phyloP scores from a whole-genome alignment of 2,113 vertebrate genomes.

The Prunella fulvescens region DNA sequence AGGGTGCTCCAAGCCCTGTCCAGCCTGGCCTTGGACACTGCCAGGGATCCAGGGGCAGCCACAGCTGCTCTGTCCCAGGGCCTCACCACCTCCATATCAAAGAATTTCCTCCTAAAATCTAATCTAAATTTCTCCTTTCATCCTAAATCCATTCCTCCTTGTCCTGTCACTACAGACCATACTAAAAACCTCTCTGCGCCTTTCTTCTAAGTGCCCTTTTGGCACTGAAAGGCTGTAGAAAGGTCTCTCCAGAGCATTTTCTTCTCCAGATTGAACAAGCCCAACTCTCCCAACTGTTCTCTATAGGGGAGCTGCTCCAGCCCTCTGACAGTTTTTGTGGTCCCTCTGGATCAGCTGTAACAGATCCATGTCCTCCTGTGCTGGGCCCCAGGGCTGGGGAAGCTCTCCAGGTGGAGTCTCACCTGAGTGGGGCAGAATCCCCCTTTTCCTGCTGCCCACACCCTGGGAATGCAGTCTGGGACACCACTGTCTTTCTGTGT shows the following conservation, averaged over 20 bases:
- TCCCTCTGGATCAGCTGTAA: not conserved
- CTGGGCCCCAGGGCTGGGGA: not conserved
- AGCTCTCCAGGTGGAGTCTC: not conserved
- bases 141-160: not conserved
- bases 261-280: not conserved
- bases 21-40: not conserved
- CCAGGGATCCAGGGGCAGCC: not conserved
- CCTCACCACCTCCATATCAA: rapidly evolving
- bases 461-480: not conserved
- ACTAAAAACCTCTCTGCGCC: not conserved
- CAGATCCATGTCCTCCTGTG: not conserved
- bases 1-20: rapidly evolving
- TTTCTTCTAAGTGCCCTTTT: not conserved
- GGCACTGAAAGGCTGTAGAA: not conserved
- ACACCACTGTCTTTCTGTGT: rapidly evolving
- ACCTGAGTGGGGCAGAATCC: not conserved
- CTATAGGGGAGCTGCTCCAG: not conserved
- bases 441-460: not conserved
- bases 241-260: not conserved
- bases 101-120: not conserved
- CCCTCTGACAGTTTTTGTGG: not conserved
- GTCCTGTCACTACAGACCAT: not conserved
- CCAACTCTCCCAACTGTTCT: not conserved
- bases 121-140: not conserved
- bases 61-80: not conserved